phyloP scores from a whole-genome alignment of 1,140 invertebrate genomes.

The Ganaspis sp. region DNA sequence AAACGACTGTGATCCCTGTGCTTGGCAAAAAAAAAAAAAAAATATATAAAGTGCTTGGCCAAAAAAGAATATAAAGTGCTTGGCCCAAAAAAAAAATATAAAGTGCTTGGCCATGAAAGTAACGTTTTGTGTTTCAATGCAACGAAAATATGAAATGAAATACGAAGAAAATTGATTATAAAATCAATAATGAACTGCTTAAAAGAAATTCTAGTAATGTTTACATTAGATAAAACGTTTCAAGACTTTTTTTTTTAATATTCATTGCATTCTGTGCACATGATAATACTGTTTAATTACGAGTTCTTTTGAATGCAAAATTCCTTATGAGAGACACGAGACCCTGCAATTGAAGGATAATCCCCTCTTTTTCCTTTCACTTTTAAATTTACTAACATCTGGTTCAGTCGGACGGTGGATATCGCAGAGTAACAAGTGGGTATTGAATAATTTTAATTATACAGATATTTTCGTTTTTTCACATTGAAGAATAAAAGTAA shows the following conservation, averaged over 20 bases:
- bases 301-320: neutral
- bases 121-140: no score
- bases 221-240: neutral
- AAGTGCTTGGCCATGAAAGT: neutral
- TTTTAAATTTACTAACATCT: conserved; percentile 37
- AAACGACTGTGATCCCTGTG: no score
- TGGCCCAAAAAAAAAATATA: no score
- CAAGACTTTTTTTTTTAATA: neutral
- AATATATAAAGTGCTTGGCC: no score
- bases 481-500: neutral
- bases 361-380: conserved; percentile 39
- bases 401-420: conserved; percentile 19
- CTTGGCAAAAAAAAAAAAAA: no score
- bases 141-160: no score
- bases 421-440: neutral
- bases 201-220: neutral
- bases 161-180: neutral
- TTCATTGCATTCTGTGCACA: neutral
- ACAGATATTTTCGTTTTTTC: no score
- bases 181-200: neutral
- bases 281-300: neutral
- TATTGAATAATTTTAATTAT: neutral
- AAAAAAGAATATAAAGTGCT: no score
- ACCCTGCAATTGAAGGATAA: neutral
- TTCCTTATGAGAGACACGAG: neutral